A percentile compares a stretch with the other conserved stretches of the same genome.
Conservation (phyloP, 2,797 vertebrate genomes). For the Rhadinocentrus ornatus region DNA sequence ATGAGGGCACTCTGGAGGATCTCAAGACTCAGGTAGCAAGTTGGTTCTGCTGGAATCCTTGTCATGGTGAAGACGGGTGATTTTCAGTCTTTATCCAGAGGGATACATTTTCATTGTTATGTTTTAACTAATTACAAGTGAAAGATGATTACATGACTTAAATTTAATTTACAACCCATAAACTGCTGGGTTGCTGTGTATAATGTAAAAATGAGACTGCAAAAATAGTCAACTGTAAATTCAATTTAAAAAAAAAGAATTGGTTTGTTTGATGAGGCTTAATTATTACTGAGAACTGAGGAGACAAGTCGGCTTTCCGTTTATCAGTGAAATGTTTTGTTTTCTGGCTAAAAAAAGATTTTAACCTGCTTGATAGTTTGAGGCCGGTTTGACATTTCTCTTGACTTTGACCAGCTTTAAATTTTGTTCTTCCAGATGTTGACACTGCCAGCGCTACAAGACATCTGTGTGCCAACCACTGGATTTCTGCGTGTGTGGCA, state of each 20-base stretch:
- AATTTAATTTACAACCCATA: too few relatives aligned
- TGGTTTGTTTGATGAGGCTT: too few relatives aligned
- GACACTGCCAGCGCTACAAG: constrained; percentile 83
- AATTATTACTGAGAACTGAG: too few relatives aligned
- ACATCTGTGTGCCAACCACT: constrained; percentile 78
- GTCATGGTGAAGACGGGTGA: not conserved
- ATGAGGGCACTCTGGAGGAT: constrained; percentile 87
- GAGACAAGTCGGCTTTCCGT: too few relatives aligned
- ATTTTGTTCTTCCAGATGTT: constrained; percentile 77
- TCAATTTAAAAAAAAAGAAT: too few relatives aligned
- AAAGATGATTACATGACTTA: too few relatives aligned
- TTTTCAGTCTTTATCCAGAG: not conserved
- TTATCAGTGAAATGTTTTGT: too few relatives aligned
- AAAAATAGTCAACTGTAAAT: too few relatives aligned
- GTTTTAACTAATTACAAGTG: not conserved
- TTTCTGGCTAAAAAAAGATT: too few relatives aligned
- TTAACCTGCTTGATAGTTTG: too few relatives aligned
- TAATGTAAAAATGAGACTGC: too few relatives aligned
- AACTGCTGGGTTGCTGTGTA: too few relatives aligned
- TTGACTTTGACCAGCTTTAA: not conserved
- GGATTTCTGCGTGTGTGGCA: constrained; percentile 90
- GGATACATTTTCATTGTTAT: not conserved
- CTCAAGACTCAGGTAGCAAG: constrained; percentile 90
- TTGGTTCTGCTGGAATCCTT: not conserved
- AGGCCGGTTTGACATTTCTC: not conserved